Evolutionary conservation across 1,140 invertebrate genomes (phyloP).

Genomic region (Drosophila yakuba): DNA sequence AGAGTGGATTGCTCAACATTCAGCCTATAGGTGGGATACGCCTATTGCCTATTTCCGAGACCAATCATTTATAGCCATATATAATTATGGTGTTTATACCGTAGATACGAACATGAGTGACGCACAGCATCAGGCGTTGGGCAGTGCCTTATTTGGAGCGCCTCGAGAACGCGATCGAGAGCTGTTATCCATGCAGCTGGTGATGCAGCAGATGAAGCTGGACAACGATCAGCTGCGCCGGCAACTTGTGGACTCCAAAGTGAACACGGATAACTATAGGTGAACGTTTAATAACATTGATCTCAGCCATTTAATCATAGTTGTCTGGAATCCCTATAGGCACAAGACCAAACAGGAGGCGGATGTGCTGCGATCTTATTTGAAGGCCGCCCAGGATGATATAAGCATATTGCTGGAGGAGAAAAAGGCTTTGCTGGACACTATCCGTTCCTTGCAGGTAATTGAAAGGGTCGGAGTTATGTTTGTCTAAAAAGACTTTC

Average conservation of each 20-base stretch:
- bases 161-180: slow-evolving; percentile 85
- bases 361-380: slow-evolving; percentile 86
- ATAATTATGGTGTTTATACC: background rate
- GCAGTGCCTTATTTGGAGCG: slow-evolving; percentile 55
- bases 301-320: background rate
- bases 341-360: slow-evolving; percentile 88
- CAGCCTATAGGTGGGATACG: slow-evolving; percentile 85
- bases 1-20: slow-evolving; percentile 90
- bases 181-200: slow-evolving; percentile 85
- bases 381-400: slow-evolving; percentile 90
- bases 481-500: background rate
- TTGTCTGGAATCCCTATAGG: slow-evolving; percentile 26
- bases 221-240: slow-evolving; percentile 89
- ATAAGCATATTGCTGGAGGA: slow-evolving; percentile 89
- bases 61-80: background rate
- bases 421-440: slow-evolving; percentile 90
- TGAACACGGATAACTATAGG: slow-evolving; percentile 88
- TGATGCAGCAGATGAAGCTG: slow-evolving; percentile 86
- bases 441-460: slow-evolving; percentile 88
- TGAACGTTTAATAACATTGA: slow-evolving; percentile 51
- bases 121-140: slow-evolving; percentile 47
- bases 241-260: slow-evolving; percentile 87
- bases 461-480: background rate
- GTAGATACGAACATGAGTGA: slow-evolving; percentile 64
- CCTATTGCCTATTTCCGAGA: rapidly evolving